These are phyloP conservation scores for Formicarius rufipectus DNA, from an alignment of 2,113 vertebrate species.

Conservation along the genomic window DNA sequence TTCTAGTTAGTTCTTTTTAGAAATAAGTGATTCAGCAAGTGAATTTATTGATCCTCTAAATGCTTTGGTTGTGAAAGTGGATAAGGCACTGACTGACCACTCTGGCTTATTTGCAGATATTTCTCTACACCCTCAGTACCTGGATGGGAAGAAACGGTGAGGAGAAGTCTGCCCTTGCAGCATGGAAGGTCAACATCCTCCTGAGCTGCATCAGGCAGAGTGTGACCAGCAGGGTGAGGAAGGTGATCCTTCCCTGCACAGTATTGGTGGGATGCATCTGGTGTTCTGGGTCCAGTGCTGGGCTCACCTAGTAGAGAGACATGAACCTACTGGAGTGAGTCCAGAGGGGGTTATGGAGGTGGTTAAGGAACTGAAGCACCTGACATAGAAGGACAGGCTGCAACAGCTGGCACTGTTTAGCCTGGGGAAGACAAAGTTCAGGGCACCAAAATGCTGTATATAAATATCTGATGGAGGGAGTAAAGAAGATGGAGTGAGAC, in stretches of 20 bases:
- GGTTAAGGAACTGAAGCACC: not conserved
- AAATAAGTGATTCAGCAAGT: not conserved
- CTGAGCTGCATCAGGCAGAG: not conserved
- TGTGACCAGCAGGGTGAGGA: rapidly evolving
- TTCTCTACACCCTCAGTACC: not conserved
- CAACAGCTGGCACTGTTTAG: not conserved
- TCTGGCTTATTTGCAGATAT: not conserved
- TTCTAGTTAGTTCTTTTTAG: not conserved
- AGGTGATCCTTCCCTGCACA: not conserved
- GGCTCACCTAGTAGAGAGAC: not conserved
- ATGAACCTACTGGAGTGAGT: rapidly evolving
- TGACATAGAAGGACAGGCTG: not conserved
- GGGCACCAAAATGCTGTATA: not conserved
- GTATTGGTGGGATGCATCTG: rapidly evolving
- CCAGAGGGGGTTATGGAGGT: not conserved
- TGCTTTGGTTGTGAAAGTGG: not conserved
- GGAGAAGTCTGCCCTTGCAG: not conserved
- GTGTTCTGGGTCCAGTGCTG: not conserved
- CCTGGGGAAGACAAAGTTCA: not conserved
- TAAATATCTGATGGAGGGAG: not conserved
- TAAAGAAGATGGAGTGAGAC: not conserved
- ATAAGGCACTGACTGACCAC: not conserved
- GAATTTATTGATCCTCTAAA: not conserved
- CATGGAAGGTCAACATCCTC: not conserved
- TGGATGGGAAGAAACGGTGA: not conserved